Evolutionary conservation across 1,140 invertebrate species (phyloP), one percentile per base, ranked within the genome.

Genomic region (silkworm (Bombyx mori)): DNA sequence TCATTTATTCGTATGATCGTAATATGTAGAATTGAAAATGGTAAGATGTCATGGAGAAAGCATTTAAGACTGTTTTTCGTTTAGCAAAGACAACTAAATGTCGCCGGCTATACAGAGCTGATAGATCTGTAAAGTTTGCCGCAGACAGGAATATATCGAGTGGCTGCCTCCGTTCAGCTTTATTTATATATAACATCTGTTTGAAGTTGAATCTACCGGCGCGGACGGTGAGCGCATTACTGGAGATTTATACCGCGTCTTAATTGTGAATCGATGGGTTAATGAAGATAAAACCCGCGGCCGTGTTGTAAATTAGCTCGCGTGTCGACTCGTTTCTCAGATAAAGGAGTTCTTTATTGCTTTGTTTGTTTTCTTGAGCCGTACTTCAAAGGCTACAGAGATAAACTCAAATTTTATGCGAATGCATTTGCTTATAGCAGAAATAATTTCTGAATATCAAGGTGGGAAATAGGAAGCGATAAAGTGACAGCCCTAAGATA

Each of bases 221-320:
- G 79, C 74, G 78, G 79, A 77, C 80, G 76, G 75, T 73, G 77
- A 79, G 79, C 78, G 75, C 81, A 87, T 85, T 86, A 85, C 84
- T 66, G 76, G 76, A 85, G 82, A 85, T 87, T 87, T 87, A 87
- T 87, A 80, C 82, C 74, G 74, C 82, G 84, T 87, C 84, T 87
- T 87, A 87, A 87, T 87, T 87, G 84, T 84, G 84, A 86, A 87
- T 87, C 82, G 84, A 87, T 87, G 82, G 84, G 81, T 86, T 87
- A 87, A 87, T 87, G 84, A 87, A 87, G 84, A 87, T 87, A 87
- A 87, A 87, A 87, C 81, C 77, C 73, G 78, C 78, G 82, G 81
- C 79, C 71, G 82, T 87, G 82, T 85, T 84, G 82, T 87, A 87
- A 87, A 87, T 87, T 87, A 87, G 84, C 82, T 86, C 73, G 82